Conservation (phyloP, 2,888 invertebrate genomes). For the Rhorus exstirpatorius region DNA sequence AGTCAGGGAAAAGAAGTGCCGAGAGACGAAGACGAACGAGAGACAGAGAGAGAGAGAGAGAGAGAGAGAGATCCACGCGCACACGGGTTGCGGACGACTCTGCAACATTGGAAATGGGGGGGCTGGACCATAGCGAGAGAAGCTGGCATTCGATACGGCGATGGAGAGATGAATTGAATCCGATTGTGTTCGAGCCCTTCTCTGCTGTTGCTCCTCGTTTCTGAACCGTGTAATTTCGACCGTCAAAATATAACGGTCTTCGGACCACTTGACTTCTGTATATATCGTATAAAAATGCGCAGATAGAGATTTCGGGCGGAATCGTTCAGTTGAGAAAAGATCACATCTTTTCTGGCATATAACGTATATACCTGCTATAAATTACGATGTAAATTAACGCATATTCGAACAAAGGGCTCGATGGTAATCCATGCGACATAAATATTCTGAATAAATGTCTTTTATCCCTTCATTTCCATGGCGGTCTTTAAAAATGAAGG, state of each 20-base stretch:
- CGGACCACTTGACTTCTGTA: slow-evolving; percentile 39
- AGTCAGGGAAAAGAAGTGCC: slow-evolving; percentile 29
- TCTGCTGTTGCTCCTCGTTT: slow-evolving; percentile 56
- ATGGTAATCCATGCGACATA: too few relatives aligned
- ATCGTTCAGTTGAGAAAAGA: background rate
- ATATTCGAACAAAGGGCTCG: too few relatives aligned
- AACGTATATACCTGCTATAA: too few relatives aligned
- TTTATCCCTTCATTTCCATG: too few relatives aligned
- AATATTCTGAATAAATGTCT: too few relatives aligned
- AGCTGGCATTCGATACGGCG: slow-evolving; percentile 74
- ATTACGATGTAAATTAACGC: too few relatives aligned
- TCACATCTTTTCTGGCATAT: background rate
- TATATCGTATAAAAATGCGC: background rate
- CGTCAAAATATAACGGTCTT: slow-evolving; percentile 77
- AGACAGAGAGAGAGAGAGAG: background rate
- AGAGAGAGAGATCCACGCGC: background rate
- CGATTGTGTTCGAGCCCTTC: slow-evolving; percentile 74
- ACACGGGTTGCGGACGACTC: slow-evolving; percentile 15
- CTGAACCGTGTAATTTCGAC: slow-evolving; percentile 77
- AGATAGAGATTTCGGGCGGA: background rate
- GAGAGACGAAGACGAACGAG: slow-evolving; percentile 31
- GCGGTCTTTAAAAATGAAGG: too few relatives aligned
- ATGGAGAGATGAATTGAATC: slow-evolving; percentile 81
- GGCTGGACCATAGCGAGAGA: slow-evolving; percentile 34
- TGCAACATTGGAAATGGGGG: slow-evolving; percentile 46